Base-by-base conservation (phyloP, 1,140 invertebrate species). In the Zophobas atratus region DNA sequence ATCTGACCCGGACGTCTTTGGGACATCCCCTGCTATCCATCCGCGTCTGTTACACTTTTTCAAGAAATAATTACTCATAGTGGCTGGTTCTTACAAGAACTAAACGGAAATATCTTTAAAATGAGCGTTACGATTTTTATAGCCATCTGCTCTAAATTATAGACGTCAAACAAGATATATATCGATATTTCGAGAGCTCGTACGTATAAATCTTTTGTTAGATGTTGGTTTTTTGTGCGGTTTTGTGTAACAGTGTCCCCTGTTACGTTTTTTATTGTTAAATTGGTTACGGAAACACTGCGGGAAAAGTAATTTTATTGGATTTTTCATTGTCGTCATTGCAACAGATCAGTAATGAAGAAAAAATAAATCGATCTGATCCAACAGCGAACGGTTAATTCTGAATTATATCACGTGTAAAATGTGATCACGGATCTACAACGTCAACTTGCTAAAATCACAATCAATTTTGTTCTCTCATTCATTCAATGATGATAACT, bases 241-340 rank as follows among this genome's bases (percentile, higher is more conserved):
- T 46, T 46, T 46, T 46, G 43, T 46, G 43, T 8, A 46, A 46
- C 8, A 46, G 43, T 46, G 43, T 46, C 8, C 3, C 43, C 43
- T 4, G 3, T 53, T 53, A 53, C 49, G 49, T 53, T 53, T 53
- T 53, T 57, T 6, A 57, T 57, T 57, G 56, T 67, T 67, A 46
- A 67, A 67, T 43, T 67, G 60, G 60, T 67, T 34, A 41, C 60
- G 60, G 60, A 67, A 67, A 67, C 39, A 67, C 6, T 67, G 39
- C 35, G 60, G 60, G 39, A 43, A 43, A 43, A n/a, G 60, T 67
- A 32, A 67, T 43, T 67, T 67, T 67, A 67, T 67, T 43, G 60
- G 60, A 67, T 67, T 67, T 67, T 67, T 67, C 60, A 67, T 67
- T 67, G 60, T 67, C 60, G 60, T 67, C 60, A 67, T 67, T 43